phyloP scores from a whole-genome alignment of 2,888 invertebrate species.

The Xestia c-nigrum region DNA sequence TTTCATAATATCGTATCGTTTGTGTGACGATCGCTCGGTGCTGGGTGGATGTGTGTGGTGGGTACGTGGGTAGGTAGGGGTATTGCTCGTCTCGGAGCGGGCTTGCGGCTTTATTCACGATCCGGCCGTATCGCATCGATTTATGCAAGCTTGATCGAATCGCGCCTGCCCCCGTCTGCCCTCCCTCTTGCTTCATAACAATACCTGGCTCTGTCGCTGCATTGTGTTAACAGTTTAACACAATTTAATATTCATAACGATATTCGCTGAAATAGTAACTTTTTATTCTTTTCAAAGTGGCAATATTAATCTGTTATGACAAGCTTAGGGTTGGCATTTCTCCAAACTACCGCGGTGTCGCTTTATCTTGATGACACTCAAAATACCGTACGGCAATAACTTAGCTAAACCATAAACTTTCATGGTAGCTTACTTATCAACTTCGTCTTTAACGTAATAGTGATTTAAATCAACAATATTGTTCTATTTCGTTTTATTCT shows the following conservation, averaged over 20 bases:
- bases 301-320: constrained; percentile 40
- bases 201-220: constrained; percentile 78
- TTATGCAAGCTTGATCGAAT: constrained; percentile 89
- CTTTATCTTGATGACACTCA: constrained; percentile 27
- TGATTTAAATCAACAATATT: constrained; percentile 65
- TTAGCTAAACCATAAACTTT: constrained; percentile 8
- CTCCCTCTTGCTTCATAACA: constrained; percentile 75
- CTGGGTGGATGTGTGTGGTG: constrained; percentile 55
- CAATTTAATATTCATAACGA: constrained; percentile 57
- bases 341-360: constrained; percentile 3
- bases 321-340: constrained; percentile 27
- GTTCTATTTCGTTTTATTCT: too few relatives aligned
- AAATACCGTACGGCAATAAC: constrained; percentile 10
- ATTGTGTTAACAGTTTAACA: constrained; percentile 69
- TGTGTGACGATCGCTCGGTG: constrained; percentile 54
- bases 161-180: constrained; percentile 74
- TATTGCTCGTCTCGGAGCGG: constrained; percentile 74
- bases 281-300: constrained; percentile 53
- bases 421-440: not conserved
- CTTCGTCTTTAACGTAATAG: not conserved
- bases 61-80: constrained; percentile 55
- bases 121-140: constrained; percentile 88
- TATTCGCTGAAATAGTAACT: constrained; percentile 35
- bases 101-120: constrained; percentile 88
- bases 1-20: constrained; percentile 62